Evolutionary conservation across 2,113 vertebrate species (phyloP), one percentile per base, ranked within the genome.

Genomic region (Oxygymnocypris stewartii): DNA sequence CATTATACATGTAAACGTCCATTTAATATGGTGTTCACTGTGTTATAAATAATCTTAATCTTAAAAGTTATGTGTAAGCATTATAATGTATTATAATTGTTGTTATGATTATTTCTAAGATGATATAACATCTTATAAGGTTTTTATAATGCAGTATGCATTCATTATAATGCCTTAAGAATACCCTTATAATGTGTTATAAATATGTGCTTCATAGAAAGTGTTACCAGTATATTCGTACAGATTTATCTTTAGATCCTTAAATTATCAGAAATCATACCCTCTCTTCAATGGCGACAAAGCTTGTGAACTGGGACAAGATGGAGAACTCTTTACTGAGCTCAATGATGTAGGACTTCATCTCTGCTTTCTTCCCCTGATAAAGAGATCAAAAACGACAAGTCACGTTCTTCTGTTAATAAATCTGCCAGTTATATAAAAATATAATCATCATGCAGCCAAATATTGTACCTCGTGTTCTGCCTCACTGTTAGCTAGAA

Each of bases 301-400:
- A 98, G 91, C 96, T 98, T 92, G 97, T 98, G 88, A 96, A 97
- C 85, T 96, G 96, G 81, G 95, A 97, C 85, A 97, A 90, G 80
- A 98, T 92, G 85, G 95, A 96, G 89, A 95, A 95, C 90, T 97
- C 95, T 92, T 95, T 96, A 92, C 97, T 98, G 61, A 97, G 88
- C 31, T 94, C 88, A 76, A 97, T 90, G 89, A 98, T 95, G 89
- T 92, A 94, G 82, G 94, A 93, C 90, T 96, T 97, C 91, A 96
- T 79, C 84, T 90, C 89, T 4, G 94, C 93, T 88, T 97, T 98
- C 92, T 95, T 96, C 84, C 95, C 95, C 97, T 98, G 92, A 54
- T 37, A n/a, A 25, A 78, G 49, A 18, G 92, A 54, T 37, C 18
- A 25, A 78, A 49, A 18, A 79, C 37, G 16, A 87, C 69, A 79